A percentile compares a stretch with the other conserved stretches of the same genome.
phyloP scores from a whole-genome alignment of 2,888 invertebrate species.

The Siphlonurus alternatus region DNA sequence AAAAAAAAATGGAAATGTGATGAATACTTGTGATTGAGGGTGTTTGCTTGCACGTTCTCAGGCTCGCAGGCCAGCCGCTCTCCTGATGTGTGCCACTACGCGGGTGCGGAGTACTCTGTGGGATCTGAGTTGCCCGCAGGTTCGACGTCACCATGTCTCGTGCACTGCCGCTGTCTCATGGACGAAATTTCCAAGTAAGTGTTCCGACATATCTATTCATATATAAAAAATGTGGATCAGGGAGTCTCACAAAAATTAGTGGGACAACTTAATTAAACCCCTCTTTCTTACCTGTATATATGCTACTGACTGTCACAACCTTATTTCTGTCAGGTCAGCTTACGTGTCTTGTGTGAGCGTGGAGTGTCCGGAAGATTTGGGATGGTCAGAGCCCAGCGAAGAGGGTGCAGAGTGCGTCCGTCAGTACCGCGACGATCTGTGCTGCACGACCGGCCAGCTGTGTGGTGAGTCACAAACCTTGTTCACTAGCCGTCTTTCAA shows the following conservation, averaged over 20 bases:
- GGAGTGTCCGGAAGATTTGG: neutral
- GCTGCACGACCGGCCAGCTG: neutral
- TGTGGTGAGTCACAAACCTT: neutral
- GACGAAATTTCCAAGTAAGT: neutral
- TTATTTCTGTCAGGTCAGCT: neutral
- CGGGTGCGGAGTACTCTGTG: neutral
- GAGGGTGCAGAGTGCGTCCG: neutral
- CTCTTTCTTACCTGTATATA: too few relatives aligned
- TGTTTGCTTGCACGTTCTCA: neutral
- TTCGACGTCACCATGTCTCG: constrained; percentile 1
- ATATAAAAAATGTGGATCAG: neutral
- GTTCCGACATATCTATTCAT: neutral
- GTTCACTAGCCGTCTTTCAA: too few relatives aligned
- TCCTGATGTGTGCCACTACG: constrained; percentile 1
- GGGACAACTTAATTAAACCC: neutral
- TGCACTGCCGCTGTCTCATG: neutral
- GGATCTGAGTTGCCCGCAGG: neutral
- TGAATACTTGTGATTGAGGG: too few relatives aligned
- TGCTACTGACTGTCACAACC: too few relatives aligned
- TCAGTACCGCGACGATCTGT: neutral
- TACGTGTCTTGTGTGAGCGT: neutral
- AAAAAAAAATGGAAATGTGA: too few relatives aligned
- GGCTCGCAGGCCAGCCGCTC: neutral
- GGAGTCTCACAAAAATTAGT: neutral
- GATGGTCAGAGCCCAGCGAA: neutral